phyloP scores from a whole-genome alignment of 2,113 vertebrate genomes.

The Syrrhaptes paradoxus region DNA sequence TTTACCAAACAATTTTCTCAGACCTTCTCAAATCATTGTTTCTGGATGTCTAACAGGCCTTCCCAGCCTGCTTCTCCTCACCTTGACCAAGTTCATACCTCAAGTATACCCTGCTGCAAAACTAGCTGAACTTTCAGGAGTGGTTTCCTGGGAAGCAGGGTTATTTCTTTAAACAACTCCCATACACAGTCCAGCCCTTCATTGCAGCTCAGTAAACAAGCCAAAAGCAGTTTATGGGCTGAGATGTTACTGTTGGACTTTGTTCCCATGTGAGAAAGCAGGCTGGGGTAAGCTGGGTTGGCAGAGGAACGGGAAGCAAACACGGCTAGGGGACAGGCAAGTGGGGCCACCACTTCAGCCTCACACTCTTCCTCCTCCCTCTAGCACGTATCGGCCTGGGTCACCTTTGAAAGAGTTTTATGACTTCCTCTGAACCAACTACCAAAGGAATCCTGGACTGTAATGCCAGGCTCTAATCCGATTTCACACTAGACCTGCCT shows the following conservation, averaged over 20 bases:
- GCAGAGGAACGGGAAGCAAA: background rate
- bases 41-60: background rate
- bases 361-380: background rate
- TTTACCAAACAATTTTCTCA: background rate
- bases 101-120: background rate
- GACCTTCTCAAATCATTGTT: background rate
- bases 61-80: background rate
- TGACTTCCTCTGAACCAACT: conserved; percentile 44
- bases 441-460: conserved; percentile 36
- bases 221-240: background rate
- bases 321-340: background rate
- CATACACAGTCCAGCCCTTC: background rate
- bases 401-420: conserved; percentile 27
- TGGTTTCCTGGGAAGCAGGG: fast-evolving
- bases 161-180: background rate
- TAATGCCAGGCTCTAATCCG: conserved; percentile 19
- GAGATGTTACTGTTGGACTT: background rate
- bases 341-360: background rate
- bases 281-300: background rate
- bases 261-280: background rate
- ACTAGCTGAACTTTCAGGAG: background rate
- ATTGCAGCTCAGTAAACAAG: background rate
- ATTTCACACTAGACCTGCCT: conserved; percentile 68
- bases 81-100: background rate
- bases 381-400: background rate